phyloP scores from a whole-genome alignment of 2,113 vertebrate genomes.

The Forbesichthys papilliferus region DNA sequence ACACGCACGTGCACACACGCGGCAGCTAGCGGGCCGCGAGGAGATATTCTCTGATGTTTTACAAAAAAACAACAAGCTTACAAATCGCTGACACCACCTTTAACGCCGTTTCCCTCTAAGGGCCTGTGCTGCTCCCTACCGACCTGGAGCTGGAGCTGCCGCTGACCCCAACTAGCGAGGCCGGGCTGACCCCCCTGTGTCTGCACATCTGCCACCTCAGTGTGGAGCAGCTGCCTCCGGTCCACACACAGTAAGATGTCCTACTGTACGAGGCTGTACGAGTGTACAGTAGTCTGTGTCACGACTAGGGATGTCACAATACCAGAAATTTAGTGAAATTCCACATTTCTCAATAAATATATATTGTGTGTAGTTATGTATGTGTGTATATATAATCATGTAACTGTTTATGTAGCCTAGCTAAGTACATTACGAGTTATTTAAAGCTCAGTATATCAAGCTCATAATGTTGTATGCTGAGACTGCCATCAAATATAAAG shows the following conservation, averaged over 20 bases:
- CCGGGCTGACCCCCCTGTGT: constrained; percentile 7
- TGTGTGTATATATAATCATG: too few relatives aligned
- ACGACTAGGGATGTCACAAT: too few relatives aligned
- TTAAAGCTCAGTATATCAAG: too few relatives aligned
- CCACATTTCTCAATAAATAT: too few relatives aligned
- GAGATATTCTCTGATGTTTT: not conserved
- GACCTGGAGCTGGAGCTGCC: constrained; percentile 69
- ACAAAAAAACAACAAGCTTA: not conserved
- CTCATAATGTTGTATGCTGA: too few relatives aligned
- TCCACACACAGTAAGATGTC: constrained; percentile 46
- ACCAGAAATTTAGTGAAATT: too few relatives aligned
- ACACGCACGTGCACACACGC: too few relatives aligned
- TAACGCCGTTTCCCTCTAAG: constrained; percentile 35
- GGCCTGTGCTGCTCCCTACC: constrained; percentile 19
- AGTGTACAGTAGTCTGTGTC: not conserved
- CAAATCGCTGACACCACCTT: not conserved
- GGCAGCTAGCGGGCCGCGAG: too few relatives aligned
- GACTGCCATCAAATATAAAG: too few relatives aligned
- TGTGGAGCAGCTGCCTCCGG: constrained; percentile 45
- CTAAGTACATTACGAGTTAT: too few relatives aligned
- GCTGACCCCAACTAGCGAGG: constrained; percentile 36
- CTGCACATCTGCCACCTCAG: constrained; percentile 39
- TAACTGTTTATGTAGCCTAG: too few relatives aligned
- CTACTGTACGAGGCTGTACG: not conserved
- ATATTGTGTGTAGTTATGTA: too few relatives aligned